Conservation (phyloP, 1,140 invertebrate genomes). For the Trichomalopsis sarcophagae region DNA sequence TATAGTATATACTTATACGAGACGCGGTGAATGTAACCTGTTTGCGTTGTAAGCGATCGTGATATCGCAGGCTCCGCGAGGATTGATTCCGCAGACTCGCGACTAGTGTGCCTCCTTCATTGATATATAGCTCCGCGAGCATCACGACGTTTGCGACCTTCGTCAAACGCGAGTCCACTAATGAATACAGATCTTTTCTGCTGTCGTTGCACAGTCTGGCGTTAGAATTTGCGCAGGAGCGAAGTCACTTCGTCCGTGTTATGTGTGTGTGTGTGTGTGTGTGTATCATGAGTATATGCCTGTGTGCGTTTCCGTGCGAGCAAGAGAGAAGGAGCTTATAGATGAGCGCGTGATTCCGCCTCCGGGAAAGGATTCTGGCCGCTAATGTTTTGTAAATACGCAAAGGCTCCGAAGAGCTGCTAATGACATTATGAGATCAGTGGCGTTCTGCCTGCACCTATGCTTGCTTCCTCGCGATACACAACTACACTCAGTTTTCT, state of each 20-base stretch:
- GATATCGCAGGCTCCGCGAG: too few species aligned
- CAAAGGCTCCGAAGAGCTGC: neutral
- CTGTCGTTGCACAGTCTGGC: neutral
- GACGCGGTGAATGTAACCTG: too few species aligned
- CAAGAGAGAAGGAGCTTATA: neutral
- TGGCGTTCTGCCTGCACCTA: neutral
- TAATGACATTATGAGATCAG: slow-evolving; percentile 39
- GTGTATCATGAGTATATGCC: too few species aligned
- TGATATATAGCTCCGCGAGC: too few species aligned
- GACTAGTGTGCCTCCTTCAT: neutral
- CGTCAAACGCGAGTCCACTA: neutral
- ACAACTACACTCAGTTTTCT: too few species aligned
- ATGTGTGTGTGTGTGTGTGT: too few species aligned
- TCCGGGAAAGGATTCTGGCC: slow-evolving; percentile 6
- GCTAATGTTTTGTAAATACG: slow-evolving; percentile 29
- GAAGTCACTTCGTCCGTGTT: neutral
- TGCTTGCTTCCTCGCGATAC: neutral
- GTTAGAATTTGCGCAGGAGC: slow-evolving; percentile 2
- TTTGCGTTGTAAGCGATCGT: neutral
- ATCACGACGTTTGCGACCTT: neutral
- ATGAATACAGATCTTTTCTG: neutral
- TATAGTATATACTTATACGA: too few species aligned
- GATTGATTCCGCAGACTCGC: neutral
- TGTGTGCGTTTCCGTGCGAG: neutral
- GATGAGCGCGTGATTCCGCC: slow-evolving; percentile 1